Evolutionary conservation across 2,797 vertebrate genomes (phyloP), one percentile per base, ranked within the genome.

Genomic region (Aplochiton taeniatus): DNA sequence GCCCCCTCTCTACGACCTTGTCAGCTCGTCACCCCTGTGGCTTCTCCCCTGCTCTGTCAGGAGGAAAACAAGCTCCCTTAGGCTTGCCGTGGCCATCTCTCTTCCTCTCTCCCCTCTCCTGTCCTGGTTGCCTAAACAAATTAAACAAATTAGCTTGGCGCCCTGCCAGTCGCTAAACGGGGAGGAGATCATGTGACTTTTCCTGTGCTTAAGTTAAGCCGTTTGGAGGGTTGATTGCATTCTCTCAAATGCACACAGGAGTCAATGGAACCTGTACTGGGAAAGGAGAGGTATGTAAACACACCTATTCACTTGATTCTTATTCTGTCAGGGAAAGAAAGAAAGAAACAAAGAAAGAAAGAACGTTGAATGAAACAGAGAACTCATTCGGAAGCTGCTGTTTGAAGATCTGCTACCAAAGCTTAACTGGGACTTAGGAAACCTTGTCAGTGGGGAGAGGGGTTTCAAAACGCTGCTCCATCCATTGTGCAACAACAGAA

Each of bases 101-200:
- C 61, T 66, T 50, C 68, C 73, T 58, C 57, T 50, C 48, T 52
- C 68, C 43, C 66, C 65, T 50, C 57, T 48, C 60, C 71, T 61
- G 20, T 53, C 74, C 43, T 64, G 65, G 58, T 71, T 50, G 71
- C 73, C 82, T 87, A 79, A 84, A 77, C 81, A 79, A 65, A 75
- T 68, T 87, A 85, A 85, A 88, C 81, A 86, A 79, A 87, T 89
- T 84, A 87, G 73, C 87, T 68, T 73, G 72, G 66, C 83, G 82
- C 69, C 83, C 82, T n/a, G n/a, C n/a, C 66, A 64, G 73, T 85
- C 83, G 77, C 66, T 74, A 83, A 89, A 84, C 85, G 80, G 82
- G 76, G 60, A 73, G 78, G 69, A 1, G 58, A 78, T 89, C 90
- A 89, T 85, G 79, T 90, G 87, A 87, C 85, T 80, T 73, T 80